Percentiles rank a stretch among this genome's conserved stretches.
Conservation (phyloP, 2,797 vertebrate genomes). For the Gadopsis bispinosus region DNA sequence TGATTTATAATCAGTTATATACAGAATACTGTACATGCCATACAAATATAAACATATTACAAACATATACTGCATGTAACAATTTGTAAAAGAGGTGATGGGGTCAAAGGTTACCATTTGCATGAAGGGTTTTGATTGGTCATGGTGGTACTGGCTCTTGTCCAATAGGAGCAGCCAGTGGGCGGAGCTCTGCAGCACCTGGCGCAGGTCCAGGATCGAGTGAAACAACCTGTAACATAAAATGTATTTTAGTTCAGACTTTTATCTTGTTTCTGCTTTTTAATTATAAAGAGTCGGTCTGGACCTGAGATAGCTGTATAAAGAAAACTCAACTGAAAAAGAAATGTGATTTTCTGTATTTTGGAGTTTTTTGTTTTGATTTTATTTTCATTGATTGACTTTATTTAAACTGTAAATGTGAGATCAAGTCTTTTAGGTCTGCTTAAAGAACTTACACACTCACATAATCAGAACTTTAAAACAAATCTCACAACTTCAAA, state of each 20-base stretch:
- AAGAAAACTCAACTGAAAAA: no score
- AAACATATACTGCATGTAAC: neutral
- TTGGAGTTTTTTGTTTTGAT: neutral
- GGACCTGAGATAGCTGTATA: no score
- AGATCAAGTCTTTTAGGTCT: neutral
- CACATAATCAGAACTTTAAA: neutral
- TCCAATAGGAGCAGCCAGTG: slow-evolving; percentile 91
- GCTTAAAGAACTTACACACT: neutral
- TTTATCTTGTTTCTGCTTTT: neutral
- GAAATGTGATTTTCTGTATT: neutral
- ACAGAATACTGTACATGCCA: no score
- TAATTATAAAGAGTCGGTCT: no score
- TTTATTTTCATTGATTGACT: neutral
- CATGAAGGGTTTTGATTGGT: slow-evolving; percentile 84
- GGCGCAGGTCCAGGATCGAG: slow-evolving; percentile 88
- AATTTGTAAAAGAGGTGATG: neutral
- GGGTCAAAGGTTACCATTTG: slow-evolving; percentile 84
- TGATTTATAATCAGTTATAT: no score
- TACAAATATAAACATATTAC: neutral
- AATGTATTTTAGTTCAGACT: neutral
- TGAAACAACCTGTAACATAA: slow-evolving; percentile 87
- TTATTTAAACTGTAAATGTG: neutral
- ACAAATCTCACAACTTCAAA: neutral
- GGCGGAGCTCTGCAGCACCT: slow-evolving; percentile 88
- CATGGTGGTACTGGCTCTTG: slow-evolving; percentile 84